Evolutionary conservation across 2,888 invertebrate genomes (phyloP).

Genomic region (Uloborus plumipes): DNA sequence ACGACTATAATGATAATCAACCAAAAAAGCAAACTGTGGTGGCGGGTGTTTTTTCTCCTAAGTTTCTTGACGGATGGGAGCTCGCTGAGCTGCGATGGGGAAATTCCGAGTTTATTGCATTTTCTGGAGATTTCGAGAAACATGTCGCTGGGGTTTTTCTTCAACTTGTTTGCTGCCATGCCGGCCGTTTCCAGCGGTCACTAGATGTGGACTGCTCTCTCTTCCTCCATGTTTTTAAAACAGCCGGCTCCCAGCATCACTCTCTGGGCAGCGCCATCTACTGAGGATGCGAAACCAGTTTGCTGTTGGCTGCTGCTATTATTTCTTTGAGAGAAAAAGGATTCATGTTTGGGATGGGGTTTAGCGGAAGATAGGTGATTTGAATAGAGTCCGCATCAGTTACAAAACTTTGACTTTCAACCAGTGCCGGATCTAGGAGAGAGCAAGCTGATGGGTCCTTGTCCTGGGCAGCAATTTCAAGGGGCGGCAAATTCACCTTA

Average conservation of each 20-base stretch:
- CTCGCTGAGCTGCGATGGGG: slow-evolving; percentile 14
- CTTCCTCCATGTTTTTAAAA: slow-evolving; percentile 42
- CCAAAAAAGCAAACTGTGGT: neutral
- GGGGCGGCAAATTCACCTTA: too few species aligned
- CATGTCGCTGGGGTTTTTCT: slow-evolving; percentile 42
- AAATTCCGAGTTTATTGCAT: slow-evolving; percentile 34
- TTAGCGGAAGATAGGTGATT: too few species aligned
- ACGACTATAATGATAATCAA: slow-evolving; percentile 9
- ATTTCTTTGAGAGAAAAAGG: too few species aligned
- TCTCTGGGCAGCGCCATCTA: slow-evolving; percentile 39
- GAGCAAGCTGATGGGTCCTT: too few species aligned
- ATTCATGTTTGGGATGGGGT: too few species aligned
- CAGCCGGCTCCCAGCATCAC: neutral
- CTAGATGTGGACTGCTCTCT: neutral
- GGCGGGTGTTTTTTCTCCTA: slow-evolving; percentile 11
- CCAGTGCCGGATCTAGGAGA: too few species aligned
- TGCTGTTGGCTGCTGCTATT: too few species aligned
- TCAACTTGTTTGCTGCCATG: slow-evolving; percentile 37
- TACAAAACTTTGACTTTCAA: too few species aligned
- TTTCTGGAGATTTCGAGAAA: slow-evolving; percentile 38
- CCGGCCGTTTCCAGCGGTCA: neutral
- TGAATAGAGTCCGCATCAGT: too few species aligned
- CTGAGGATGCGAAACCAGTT: neutral
- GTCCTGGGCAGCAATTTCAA: too few species aligned
- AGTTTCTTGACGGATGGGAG: slow-evolving; percentile 28